Conservation (phyloP, 2,888 invertebrate species). For the Automeris io region DNA sequence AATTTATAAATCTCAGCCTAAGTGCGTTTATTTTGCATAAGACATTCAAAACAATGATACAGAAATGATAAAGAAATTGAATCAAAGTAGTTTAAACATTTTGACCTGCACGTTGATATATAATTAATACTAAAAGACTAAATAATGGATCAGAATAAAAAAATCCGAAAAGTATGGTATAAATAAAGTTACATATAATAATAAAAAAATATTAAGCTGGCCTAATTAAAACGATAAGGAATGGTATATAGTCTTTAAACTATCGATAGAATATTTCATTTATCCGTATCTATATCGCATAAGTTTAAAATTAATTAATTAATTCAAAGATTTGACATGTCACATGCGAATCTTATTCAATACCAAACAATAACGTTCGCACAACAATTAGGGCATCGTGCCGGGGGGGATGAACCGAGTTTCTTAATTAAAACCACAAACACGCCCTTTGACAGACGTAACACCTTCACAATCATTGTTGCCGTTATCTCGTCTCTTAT, state of each 20-base stretch:
- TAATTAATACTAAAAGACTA: too few relatives aligned
- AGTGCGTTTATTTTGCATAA: too few relatives aligned
- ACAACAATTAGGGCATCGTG: slow-evolving; percentile 20
- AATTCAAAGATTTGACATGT: slow-evolving; percentile 3
- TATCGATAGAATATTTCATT: not conserved
- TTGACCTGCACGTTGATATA: too few relatives aligned
- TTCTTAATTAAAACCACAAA: slow-evolving; percentile 54
- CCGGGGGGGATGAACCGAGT: slow-evolving; percentile 37
- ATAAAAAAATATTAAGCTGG: too few relatives aligned
- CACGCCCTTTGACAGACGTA: slow-evolving; percentile 52
- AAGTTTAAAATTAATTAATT: not conserved
- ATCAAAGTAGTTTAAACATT: too few relatives aligned
- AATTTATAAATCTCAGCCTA: too few relatives aligned
- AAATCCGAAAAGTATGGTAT: too few relatives aligned
- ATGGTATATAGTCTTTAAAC: not conserved
- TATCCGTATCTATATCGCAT: not conserved
- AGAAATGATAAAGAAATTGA: too few relatives aligned
- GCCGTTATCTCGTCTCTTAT: slow-evolving; percentile 29
- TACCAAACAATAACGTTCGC: slow-evolving; percentile 2
- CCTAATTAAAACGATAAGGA: too few relatives aligned
- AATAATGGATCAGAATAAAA: too few relatives aligned
- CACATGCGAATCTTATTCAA: slow-evolving; percentile 1
- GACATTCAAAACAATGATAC: too few relatives aligned
- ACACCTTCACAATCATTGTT: slow-evolving; percentile 50
- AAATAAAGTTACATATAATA: too few relatives aligned